phyloP scores from a whole-genome alignment of 2,888 invertebrate species.

The Drosophila tripunctata region DNA sequence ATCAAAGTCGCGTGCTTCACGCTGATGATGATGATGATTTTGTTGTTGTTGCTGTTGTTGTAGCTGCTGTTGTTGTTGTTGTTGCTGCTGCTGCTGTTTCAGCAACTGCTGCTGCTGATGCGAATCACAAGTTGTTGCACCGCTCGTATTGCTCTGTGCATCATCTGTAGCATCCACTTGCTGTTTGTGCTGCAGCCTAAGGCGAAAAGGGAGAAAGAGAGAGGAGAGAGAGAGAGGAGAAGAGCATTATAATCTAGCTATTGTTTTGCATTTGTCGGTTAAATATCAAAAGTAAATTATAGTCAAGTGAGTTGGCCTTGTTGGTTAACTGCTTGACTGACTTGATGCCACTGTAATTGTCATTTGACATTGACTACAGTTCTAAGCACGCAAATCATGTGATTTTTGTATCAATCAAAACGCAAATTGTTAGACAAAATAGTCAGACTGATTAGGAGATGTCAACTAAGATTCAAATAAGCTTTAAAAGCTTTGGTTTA shows the following conservation, averaged over 20 bases:
- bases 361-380: conserved; percentile 37
- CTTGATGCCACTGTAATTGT: conserved; percentile 19
- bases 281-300: conserved; percentile 37
- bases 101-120: conserved; percentile 70
- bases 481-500: not conserved
- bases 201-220: conserved; percentile 21
- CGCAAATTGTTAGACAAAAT: not conserved
- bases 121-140: conserved; percentile 76
- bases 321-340: conserved; percentile 9
- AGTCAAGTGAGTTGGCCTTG: conserved; percentile 31
- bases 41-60: conserved; percentile 40
- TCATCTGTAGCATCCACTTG: conserved; percentile 46
- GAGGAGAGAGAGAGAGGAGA: conserved; percentile 14
- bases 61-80: conserved; percentile 40
- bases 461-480: not conserved
- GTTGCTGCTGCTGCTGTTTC: conserved; percentile 35
- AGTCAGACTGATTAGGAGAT: not conserved
- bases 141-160: conserved; percentile 64
- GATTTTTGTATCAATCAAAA: conserved; percentile 39
- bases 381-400: conserved; percentile 29
- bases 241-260: conserved; percentile 50
- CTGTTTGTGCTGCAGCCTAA: conserved; percentile 63
- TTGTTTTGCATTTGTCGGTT: conserved; percentile 57
- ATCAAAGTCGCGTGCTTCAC: conserved; percentile 79
- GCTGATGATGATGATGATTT: conserved; percentile 42